Evolutionary conservation across 2,888 invertebrate species (phyloP), one percentile per base, ranked within the genome.

Genomic region (Ommatoiulus sabulosus): DNA sequence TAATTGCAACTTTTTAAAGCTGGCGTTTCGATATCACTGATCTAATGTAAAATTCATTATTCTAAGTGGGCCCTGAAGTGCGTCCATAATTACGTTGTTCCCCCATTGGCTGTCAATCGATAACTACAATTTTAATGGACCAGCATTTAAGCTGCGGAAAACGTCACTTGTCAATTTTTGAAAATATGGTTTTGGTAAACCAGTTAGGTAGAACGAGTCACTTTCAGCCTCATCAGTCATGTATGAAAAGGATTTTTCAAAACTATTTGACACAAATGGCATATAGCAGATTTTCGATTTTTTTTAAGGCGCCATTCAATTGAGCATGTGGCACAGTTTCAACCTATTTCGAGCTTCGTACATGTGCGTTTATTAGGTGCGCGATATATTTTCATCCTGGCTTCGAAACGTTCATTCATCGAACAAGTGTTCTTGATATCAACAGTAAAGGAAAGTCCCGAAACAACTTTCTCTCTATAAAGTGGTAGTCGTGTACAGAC

Each of bases 21-120:
- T 72, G 24, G 3, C 8, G 17, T 20, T 24, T 72, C 24, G 72
- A 72, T 72, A 72, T 63, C 63, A 24, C 24, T 72, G 72, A 72
- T 72, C 24, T 72, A 72, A 72, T 72, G 72, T 72, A 72, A 72
- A 72, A 72, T 72, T 72, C 72, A 72, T 72, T 72, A 72, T 72
- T 24, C 7, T 72, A 72, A 72, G 72, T 72, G 72, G 72, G 72
- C 72, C 72, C 72, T 24, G 72, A 72, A 72, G 72, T 72, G 72
- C 24, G 20, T 72, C 6, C 72, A 24, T 72, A 72, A 72, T 72
- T 72, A 24, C 72, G 17, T 72, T 24, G 72, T 24, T 6, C 6
- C 24, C 7, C 5, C 72, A 7, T 12, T 17, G 72, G 24, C 72
- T 72, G 72, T 24, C 72, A 72, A 72, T 72, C 72, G 72, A 72